These are phyloP conservation scores for Fregata magnificens DNA, from an alignment of 2,113 vertebrate species.

Conservation along the genomic window DNA sequence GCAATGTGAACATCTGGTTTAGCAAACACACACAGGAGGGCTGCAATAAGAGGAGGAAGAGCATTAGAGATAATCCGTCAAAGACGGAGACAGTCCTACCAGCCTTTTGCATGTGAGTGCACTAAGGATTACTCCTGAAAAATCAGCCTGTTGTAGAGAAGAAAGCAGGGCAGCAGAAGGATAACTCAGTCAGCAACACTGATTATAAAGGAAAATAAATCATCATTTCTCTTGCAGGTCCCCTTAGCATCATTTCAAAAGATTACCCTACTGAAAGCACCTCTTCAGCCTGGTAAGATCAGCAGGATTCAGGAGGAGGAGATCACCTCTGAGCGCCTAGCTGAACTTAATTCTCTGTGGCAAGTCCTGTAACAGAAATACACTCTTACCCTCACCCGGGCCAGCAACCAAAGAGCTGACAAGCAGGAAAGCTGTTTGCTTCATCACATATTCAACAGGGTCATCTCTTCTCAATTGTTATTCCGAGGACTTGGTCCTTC, in stretches of 20 bases:
- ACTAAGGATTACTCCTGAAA: background rate
- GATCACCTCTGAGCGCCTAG: background rate
- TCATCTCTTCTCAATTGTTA: background rate
- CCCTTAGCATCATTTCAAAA: background rate
- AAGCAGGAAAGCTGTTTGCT: background rate
- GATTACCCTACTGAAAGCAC: background rate
- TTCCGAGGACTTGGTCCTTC: background rate
- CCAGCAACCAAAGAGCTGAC: background rate
- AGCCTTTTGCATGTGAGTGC: background rate
- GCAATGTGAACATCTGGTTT: background rate
- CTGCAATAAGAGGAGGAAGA: background rate
- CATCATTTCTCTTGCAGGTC: background rate
- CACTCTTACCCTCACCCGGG: background rate
- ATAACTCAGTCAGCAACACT: background rate
- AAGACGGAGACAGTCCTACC: background rate
- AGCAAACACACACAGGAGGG: background rate
- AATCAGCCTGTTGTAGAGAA: background rate
- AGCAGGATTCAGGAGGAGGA: background rate
- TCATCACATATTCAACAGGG: constrained; percentile 3
- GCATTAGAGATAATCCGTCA: background rate
- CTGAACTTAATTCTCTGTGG: background rate
- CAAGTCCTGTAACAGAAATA: background rate
- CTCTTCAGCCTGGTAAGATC: background rate
- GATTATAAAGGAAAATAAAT: background rate
- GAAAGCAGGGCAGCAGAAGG: background rate